Evolutionary conservation across 2,888 invertebrate species (phyloP).

Genomic region (Eristalis tenax): DNA sequence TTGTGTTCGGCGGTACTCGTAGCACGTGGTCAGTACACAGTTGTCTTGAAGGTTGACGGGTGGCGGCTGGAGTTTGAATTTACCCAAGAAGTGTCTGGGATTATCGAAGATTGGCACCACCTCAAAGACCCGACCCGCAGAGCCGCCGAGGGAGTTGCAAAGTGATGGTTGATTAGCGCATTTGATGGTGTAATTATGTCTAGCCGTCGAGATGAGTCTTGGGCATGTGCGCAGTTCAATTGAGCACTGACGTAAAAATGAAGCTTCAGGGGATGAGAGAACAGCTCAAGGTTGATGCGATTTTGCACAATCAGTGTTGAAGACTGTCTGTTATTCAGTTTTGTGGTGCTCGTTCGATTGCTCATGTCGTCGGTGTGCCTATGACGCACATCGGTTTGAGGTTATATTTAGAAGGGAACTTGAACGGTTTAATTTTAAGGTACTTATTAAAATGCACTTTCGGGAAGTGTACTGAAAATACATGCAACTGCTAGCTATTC

Average conservation of each 20-base stretch:
- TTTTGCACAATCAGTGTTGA: background rate
- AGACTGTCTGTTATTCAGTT: background rate
- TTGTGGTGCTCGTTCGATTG: background rate
- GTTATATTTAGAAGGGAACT: background rate
- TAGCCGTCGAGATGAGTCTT: conserved; percentile 31
- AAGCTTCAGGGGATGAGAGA: conserved; percentile 1
- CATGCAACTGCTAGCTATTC: too few species aligned
- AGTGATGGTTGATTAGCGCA: conserved; percentile 49
- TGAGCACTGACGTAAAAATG: conserved; percentile 8
- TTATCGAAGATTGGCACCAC: conserved; percentile 44
- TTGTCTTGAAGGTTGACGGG: conserved; percentile 61
- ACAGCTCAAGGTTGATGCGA: conserved; percentile 11
- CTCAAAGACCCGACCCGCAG: conserved; percentile 5
- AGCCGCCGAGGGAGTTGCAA: conserved; percentile 22
- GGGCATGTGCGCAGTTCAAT: background rate
- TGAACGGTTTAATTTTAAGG: too few species aligned
- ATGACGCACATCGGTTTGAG: background rate
- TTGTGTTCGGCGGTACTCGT: conserved; percentile 31
- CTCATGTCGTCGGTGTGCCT: too few species aligned
- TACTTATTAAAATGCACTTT: too few species aligned
- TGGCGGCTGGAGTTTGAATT: conserved; percentile 32
- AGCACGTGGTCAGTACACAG: conserved; percentile 59
- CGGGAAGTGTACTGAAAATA: too few species aligned
- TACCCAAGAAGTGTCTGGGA: conserved; percentile 33
- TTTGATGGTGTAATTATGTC: conserved; percentile 69